Percentiles rank a stretch among this genome's conserved stretches.
Conservation (phyloP, 2,797 vertebrate species). For the Esox lucius region DNA sequence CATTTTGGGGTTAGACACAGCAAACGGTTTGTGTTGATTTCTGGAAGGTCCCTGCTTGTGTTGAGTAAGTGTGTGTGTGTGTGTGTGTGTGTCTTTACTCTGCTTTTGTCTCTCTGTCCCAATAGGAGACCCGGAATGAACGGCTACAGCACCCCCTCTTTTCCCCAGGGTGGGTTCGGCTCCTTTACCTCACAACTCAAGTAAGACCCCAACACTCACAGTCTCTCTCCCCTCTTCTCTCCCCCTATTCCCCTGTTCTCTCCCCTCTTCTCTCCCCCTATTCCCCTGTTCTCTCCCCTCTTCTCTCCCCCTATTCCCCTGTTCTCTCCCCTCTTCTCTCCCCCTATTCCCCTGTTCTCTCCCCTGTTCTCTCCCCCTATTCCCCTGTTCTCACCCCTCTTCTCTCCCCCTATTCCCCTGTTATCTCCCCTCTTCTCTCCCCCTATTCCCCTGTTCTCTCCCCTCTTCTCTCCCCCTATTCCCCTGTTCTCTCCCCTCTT, state of each 20-base stretch:
- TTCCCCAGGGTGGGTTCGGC: slow-evolving; percentile 51
- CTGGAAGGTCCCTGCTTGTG: too few relatives aligned
- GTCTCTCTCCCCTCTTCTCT: too few relatives aligned
- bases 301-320: neutral
- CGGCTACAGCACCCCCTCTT: slow-evolving; percentile 56
- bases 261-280: neutral
- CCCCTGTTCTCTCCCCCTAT: too few relatives aligned
- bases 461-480: neutral
- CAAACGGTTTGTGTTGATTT: too few relatives aligned
- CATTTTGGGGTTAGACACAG: too few relatives aligned
- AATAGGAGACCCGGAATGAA: slow-evolving; percentile 63
- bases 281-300: neutral
- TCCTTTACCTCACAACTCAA: slow-evolving; percentile 60
- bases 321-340: too few relatives aligned
- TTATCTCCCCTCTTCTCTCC: neutral
- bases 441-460: neutral
- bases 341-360: too few relatives aligned
- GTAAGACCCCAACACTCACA: slow-evolving; percentile 52
- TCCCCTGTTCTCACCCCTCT: too few relatives aligned
- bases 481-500: neutral
- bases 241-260: neutral
- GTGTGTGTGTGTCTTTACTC: too few relatives aligned
- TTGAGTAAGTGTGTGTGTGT: too few relatives aligned
- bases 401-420: neutral
- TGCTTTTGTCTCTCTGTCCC: neutral